phyloP scores from a whole-genome alignment of 2,797 vertebrate genomes.

The Nannoperca australis region DNA sequence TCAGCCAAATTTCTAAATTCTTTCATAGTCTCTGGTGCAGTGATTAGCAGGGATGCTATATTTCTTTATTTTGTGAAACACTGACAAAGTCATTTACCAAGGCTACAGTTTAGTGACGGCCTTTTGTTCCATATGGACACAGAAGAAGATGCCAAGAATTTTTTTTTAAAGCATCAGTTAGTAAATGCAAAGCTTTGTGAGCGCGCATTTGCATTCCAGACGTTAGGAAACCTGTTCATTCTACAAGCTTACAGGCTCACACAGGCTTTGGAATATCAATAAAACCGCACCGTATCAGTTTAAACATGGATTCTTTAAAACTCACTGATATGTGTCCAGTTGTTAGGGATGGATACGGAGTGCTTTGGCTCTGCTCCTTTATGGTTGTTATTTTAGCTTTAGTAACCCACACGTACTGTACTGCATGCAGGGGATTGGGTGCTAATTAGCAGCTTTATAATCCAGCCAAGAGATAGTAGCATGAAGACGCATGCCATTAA shows the following conservation, averaged over 20 bases:
- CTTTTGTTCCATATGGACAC: background rate
- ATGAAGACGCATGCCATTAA: constrained; percentile 16
- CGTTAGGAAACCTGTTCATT: background rate
- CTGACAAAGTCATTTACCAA: constrained; percentile 11
- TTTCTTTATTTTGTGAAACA: constrained; percentile 57
- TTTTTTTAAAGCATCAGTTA: background rate
- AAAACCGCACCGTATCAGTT: background rate
- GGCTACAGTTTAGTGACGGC: background rate
- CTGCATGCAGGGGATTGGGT: constrained; percentile 59
- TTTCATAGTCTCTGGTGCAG: constrained; percentile 24
- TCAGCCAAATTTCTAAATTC: constrained; percentile 59
- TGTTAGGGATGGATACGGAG: background rate
- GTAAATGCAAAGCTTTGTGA: background rate
- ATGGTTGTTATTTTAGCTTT: background rate
- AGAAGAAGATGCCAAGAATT: background rate
- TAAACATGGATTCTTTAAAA: background rate
- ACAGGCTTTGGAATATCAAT: background rate
- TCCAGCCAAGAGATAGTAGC: constrained; percentile 60
- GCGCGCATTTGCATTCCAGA: background rate
- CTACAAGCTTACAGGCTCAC: too few species aligned
- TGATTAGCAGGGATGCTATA: constrained; percentile 8
- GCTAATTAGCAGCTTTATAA: constrained; percentile 76
- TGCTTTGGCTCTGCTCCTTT: background rate
- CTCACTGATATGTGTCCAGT: background rate
- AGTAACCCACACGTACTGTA: constrained; percentile 46